phyloP scores from a whole-genome alignment of 2,888 invertebrate species.

The Pseudolycoriella hygida region DNA sequence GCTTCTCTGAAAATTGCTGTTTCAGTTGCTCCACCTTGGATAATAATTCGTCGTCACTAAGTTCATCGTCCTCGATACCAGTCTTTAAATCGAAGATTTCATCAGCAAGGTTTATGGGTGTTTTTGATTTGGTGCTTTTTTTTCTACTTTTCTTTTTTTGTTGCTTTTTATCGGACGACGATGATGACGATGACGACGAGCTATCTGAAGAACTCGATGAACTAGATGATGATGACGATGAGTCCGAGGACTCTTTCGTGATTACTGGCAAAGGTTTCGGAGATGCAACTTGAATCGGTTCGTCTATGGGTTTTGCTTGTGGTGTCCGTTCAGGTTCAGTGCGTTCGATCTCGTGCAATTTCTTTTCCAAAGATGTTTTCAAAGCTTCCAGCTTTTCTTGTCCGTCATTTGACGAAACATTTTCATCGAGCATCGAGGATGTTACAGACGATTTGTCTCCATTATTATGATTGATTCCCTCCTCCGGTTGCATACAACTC shows the following conservation, averaged over 20 bases:
- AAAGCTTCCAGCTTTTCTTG: not conserved
- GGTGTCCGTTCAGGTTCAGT: conserved; percentile 43
- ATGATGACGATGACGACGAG: not conserved
- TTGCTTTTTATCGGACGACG: not conserved
- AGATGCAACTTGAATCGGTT: not conserved
- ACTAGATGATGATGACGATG: not conserved
- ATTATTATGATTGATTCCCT: not conserved
- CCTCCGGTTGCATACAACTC: not conserved
- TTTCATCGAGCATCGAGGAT: not conserved
- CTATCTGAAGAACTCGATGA: not conserved
- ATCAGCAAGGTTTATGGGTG: no score
- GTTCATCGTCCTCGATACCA: not conserved
- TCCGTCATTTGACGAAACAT: not conserved
- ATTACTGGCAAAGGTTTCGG: not conserved
- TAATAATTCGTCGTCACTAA: not conserved
- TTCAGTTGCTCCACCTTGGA: not conserved
- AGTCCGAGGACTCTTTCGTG: not conserved
- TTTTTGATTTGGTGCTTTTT: not conserved
- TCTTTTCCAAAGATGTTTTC: not conserved
- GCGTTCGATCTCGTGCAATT: not conserved
- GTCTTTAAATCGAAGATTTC: not conserved
- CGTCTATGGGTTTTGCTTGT: not conserved
- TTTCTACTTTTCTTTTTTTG: not conserved
- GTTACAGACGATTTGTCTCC: not conserved
- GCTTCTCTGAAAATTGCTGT: not conserved